Evolutionary conservation across 2,113 vertebrate genomes (phyloP), one percentile per base, ranked within the genome.

Genomic region (Morone saxatilis): DNA sequence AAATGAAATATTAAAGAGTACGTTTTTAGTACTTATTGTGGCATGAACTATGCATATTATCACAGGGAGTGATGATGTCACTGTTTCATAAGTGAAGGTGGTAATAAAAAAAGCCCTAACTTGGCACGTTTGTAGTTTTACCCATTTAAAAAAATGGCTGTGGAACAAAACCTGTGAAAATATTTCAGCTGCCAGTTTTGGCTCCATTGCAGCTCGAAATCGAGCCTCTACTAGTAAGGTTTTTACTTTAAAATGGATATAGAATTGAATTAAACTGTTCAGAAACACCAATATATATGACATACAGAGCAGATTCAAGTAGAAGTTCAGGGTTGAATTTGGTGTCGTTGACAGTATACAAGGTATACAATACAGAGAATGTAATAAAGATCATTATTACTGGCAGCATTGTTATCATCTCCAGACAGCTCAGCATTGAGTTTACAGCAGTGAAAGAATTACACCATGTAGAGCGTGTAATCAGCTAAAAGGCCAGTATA

Each of bases 401-500:
- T 67, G 17, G 67, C 71, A 36, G 72, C 40, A 14, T 65, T 71
- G 78, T 89, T 92, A 90, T 93, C 83, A 7, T 60, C 20, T 71
- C 16, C 79, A 17, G 61, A 85, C 84, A 86, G 86, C 73, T 86
- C 73, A 54, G 88, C 76, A 9, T 41, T 61, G 54, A 54, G 51
- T 86, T 88, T 80, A 77, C 66, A 59, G 84, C 76, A 43, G 36
- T 74, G 76, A 71, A 19, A 75, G 79, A 83, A 86, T 90, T 69
- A 89, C 78, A 76, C 45, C 38, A 19, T 61, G 71, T 71, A 78
- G 66, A 82, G 77, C 11, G 38, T 54, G 80, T 86, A 86, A 92
- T 92, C 89, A 92, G 88, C 89, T 77, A 65, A 91, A 86, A 88
- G 79, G 76, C 83, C 67, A n/a, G 77, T 50, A 19, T 78, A 82